phyloP scores from a whole-genome alignment of 2,888 invertebrate species.

The Drosophila formosana region DNA sequence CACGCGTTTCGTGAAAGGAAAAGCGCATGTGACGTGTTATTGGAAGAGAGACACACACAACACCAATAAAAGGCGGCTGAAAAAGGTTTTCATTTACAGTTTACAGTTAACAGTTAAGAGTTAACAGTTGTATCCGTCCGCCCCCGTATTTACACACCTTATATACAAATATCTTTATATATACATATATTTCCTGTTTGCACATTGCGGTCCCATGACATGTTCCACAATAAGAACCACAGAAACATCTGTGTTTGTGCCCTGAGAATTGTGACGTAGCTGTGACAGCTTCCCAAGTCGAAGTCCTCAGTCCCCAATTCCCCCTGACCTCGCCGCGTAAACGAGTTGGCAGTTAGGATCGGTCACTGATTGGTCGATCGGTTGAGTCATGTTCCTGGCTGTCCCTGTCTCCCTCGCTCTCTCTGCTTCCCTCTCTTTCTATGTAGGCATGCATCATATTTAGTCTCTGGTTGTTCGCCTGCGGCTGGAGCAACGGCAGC shows the following conservation, averaged over 20 bases:
- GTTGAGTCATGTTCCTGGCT: slow-evolving; percentile 39
- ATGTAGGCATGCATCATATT: slow-evolving; percentile 53
- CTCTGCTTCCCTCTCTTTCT: slow-evolving; percentile 1
- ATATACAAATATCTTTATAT: background rate
- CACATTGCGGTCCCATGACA: slow-evolving; percentile 64
- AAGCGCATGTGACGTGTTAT: slow-evolving; percentile 55
- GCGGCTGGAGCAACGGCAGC: slow-evolving; percentile 38
- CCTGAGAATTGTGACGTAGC: slow-evolving; percentile 40
- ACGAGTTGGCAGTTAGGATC: slow-evolving; percentile 21
- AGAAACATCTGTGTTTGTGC: slow-evolving; percentile 13
- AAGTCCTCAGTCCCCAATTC: background rate
- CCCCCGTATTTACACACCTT: slow-evolving; percentile 20
- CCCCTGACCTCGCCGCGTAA: background rate
- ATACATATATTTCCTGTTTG: slow-evolving; percentile 53
- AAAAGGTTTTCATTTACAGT: slow-evolving; percentile 55
- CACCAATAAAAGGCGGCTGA: slow-evolving; percentile 4
- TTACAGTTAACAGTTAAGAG: slow-evolving; percentile 39
- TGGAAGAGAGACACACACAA: background rate
- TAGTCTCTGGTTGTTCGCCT: slow-evolving; percentile 40
- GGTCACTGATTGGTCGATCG: slow-evolving; percentile 28
- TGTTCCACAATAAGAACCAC: slow-evolving; percentile 41
- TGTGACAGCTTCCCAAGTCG: slow-evolving; percentile 12
- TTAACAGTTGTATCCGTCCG: slow-evolving; percentile 26
- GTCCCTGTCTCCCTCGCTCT: too few species aligned
- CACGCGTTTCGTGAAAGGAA: slow-evolving; percentile 76